These are phyloP conservation scores for Athalia circularis DNA, from an alignment of 2,888 invertebrate genomes.

Conservation along the genomic window DNA sequence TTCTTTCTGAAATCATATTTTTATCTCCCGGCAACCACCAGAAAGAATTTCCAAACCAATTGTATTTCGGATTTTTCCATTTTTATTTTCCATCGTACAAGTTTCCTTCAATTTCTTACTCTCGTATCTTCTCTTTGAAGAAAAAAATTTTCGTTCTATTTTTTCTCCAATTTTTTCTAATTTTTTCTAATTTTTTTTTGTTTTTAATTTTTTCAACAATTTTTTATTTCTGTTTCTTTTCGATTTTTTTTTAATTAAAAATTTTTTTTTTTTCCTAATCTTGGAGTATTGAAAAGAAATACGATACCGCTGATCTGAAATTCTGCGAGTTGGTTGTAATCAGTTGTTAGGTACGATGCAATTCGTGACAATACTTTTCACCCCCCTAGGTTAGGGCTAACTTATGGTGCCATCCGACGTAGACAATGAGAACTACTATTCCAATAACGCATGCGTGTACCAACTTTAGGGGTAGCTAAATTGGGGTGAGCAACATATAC, in stretches of 20 bases:
- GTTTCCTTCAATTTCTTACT: too few species aligned
- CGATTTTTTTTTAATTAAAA: not conserved
- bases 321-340: not conserved
- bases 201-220: slow-evolving; percentile 16
- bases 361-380: not conserved
- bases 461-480: not conserved
- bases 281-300: too few species aligned
- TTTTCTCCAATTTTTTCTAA: not conserved
- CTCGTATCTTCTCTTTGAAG: not conserved
- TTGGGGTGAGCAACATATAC: not conserved
- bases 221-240: not conserved
- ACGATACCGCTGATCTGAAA: not conserved
- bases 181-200: not conserved
- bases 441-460: not conserved
- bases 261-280: not conserved
- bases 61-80: not conserved
- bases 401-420: slow-evolving; percentile 25
- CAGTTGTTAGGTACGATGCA: not conserved
- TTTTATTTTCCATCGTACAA: not conserved
- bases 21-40: too few species aligned
- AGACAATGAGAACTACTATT: not conserved
- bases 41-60: too few species aligned
- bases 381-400: not conserved
- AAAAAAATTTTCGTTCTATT: not conserved
- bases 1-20: too few species aligned